Evolutionary conservation across 2,888 invertebrate species (phyloP).

Genomic region (Chromoteleia sp.): DNA sequence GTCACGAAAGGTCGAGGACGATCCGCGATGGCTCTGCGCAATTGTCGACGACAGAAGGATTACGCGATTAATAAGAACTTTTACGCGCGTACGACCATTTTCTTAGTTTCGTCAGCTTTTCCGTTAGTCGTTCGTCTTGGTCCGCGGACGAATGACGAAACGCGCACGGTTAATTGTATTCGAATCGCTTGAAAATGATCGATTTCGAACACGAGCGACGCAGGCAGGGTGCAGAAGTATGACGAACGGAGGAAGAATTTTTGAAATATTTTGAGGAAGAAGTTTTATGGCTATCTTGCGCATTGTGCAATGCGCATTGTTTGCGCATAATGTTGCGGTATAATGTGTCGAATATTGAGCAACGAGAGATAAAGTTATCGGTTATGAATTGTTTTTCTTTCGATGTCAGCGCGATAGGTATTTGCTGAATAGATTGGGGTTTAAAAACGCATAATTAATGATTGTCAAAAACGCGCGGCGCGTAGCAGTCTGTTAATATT

Average conservation of each 20-base stretch:
- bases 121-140: too few species aligned
- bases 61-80: too few species aligned
- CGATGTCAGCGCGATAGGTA: neutral
- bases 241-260: neutral
- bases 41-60: slow-evolving; percentile 28
- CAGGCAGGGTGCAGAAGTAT: too few species aligned
- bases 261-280: slow-evolving; percentile 3
- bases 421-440: neutral
- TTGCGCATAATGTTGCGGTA: neutral
- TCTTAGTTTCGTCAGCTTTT: too few species aligned
- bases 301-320: too few species aligned
- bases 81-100: too few species aligned
- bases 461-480: neutral
- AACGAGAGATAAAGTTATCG: slow-evolving; percentile 11
- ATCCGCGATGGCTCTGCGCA: slow-evolving; percentile 72
- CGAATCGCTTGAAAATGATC: slow-evolving; percentile 3
- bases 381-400: slow-evolving; percentile 1
- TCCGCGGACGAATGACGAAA: slow-evolving; percentile 37
- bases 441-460: too few species aligned
- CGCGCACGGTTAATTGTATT: slow-evolving; percentile 20
- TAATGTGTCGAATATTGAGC: slow-evolving; percentile 12
- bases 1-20: slow-evolving; percentile 65
- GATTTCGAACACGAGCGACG: neutral
- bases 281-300: neutral
- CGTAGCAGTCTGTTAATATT: too few species aligned